Evolutionary conservation across 2,113 vertebrate genomes (phyloP).

Genomic region (Climacteris rufus): DNA sequence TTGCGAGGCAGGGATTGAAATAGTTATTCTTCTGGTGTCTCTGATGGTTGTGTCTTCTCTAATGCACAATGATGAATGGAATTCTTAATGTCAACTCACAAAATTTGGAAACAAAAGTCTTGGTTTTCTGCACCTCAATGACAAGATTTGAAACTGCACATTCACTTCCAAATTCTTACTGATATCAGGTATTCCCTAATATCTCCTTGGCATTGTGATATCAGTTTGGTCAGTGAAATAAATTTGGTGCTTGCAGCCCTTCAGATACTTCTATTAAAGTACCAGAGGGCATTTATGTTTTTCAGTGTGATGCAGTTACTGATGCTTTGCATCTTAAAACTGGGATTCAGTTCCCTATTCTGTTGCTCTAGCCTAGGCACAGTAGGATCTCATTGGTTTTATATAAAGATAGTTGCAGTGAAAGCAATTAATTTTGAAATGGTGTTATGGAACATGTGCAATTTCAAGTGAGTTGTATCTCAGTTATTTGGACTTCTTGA

Average conservation of each 20-base stretch:
- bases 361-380: not conserved
- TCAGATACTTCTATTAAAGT: not conserved
- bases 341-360: not conserved
- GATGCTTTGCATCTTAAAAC: not conserved
- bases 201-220: not conserved
- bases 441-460: not conserved
- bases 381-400: not conserved
- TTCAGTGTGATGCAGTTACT: not conserved
- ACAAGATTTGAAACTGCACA: not conserved
- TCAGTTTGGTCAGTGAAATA: not conserved
- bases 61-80: not conserved
- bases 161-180: not conserved
- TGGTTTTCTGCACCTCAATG: not conserved
- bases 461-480: not conserved
- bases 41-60: not conserved
- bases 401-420: not conserved
- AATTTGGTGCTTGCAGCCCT: not conserved
- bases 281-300: not conserved
- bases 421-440: not conserved
- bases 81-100: not conserved
- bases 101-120: not conserved
- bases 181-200: not conserved
- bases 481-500: not conserved
- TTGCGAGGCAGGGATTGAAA: not conserved
- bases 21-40: not conserved